phyloP scores from a whole-genome alignment of 2,797 vertebrate species.

The Arremon aurantiirostris region DNA sequence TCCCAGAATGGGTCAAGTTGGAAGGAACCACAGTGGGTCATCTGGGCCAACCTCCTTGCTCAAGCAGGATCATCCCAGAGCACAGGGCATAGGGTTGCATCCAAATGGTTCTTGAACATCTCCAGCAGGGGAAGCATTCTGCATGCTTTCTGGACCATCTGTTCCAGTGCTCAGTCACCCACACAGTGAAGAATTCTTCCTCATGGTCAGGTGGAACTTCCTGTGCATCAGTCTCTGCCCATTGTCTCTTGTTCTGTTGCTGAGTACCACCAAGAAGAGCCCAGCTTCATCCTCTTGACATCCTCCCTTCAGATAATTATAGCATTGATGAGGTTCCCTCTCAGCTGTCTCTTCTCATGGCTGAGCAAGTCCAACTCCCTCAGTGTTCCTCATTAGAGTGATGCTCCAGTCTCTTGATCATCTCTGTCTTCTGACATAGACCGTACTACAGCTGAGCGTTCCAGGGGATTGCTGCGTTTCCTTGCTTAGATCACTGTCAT shows the following conservation, averaged over 20 bases:
- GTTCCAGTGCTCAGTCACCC: neutral
- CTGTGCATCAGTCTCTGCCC: neutral
- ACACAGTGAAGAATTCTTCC: neutral
- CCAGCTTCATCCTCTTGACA: neutral
- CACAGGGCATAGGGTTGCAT: neutral
- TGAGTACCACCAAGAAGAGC: neutral
- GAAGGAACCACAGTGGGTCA: neutral
- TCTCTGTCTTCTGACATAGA: neutral
- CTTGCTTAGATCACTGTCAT: neutral
- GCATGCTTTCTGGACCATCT: neutral
- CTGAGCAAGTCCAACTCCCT: neutral
- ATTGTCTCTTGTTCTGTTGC: neutral
- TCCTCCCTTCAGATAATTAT: neutral
- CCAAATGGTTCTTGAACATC: neutral
- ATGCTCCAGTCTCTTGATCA: neutral
- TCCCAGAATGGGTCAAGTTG: neutral
- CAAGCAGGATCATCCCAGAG: neutral
- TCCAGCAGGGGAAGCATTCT: neutral
- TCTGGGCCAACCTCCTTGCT: neutral
- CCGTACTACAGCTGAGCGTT: fast-evolving
- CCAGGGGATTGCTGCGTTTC: neutral
- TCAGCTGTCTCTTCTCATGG: neutral
- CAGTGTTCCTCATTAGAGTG: neutral
- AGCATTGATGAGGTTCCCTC: neutral
- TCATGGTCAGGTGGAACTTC: neutral